These are phyloP conservation scores for Cryptus armator DNA, from an alignment of 2,888 invertebrate genomes.

Conservation along the genomic window DNA sequence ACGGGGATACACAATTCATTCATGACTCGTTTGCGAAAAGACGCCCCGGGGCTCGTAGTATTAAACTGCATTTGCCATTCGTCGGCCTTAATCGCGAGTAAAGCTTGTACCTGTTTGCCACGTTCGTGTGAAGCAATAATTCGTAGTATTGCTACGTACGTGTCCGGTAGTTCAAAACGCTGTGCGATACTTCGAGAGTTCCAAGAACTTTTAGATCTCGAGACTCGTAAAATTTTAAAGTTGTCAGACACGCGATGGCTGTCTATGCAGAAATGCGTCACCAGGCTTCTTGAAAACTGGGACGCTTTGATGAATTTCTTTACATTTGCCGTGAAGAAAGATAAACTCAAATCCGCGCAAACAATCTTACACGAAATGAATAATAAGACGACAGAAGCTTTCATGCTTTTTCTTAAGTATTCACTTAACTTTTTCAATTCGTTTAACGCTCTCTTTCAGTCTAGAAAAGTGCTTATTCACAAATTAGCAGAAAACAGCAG, in stretches of 20 bases:
- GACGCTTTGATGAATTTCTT: slow-evolving; percentile 50
- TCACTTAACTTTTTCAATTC: slow-evolving; percentile 38
- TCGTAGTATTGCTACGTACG: slow-evolving; percentile 53
- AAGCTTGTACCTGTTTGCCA: slow-evolving; percentile 67
- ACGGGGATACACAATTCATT: slow-evolving; percentile 68
- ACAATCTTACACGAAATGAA: slow-evolving; percentile 12
- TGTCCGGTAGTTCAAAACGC: slow-evolving; percentile 67
- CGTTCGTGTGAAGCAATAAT: slow-evolving; percentile 62
- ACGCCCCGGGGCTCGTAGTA: slow-evolving; percentile 57
- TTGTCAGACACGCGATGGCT: slow-evolving; percentile 57
- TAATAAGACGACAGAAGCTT: slow-evolving; percentile 29
- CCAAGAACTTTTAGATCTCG: slow-evolving; percentile 58
- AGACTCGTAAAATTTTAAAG: slow-evolving; percentile 47
- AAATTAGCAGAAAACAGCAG: slow-evolving; percentile 26
- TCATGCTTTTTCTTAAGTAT: slow-evolving; percentile 53
- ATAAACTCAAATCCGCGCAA: slow-evolving; percentile 49
- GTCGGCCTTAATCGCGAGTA: slow-evolving; percentile 65
- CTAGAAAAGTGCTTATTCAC: slow-evolving; percentile 36
- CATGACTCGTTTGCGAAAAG: slow-evolving; percentile 56
- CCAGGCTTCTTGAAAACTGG: slow-evolving; percentile 45
- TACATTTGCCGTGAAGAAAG: slow-evolving; percentile 24
- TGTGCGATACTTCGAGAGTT: slow-evolving; percentile 59
- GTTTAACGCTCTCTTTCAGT: slow-evolving; percentile 55
- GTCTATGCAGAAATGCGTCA: slow-evolving; percentile 62
- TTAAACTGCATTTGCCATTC: slow-evolving; percentile 70